A percentile compares a stretch with the other conserved stretches of the same genome.
Conservation (phyloP, 2,797 vertebrate genomes). For the Coluber constrictor region DNA sequence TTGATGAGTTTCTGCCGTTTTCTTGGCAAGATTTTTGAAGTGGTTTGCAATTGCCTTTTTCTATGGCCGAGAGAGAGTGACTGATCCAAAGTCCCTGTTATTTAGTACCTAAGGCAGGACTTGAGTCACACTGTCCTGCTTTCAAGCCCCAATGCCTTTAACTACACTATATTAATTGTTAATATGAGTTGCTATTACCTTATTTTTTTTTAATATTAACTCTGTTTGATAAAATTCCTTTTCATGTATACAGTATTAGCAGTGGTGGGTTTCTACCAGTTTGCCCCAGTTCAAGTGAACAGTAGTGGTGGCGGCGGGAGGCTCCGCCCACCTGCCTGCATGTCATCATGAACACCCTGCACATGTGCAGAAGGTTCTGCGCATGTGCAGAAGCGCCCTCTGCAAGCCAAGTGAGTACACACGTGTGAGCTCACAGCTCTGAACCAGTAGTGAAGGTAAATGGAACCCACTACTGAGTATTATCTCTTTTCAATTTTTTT, state of each 20-base stretch:
- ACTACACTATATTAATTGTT: not conserved
- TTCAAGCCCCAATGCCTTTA: not conserved
- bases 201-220: not conserved
- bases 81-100: not conserved
- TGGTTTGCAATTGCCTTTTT: not conserved
- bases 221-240: not conserved
- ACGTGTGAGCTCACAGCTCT: too few relatives aligned
- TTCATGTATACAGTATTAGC: not conserved
- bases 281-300: too few relatives aligned
- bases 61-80: not conserved
- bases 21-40: not conserved
- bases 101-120: not conserved
- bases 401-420: too few relatives aligned
- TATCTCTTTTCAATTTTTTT: not conserved
- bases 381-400: too few relatives aligned
- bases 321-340: too few relatives aligned
- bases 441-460: too few relatives aligned
- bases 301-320: too few relatives aligned
- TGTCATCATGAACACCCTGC: too few relatives aligned
- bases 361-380: too few relatives aligned
- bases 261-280: too few relatives aligned
- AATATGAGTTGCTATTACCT: not conserved
- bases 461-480: too few relatives aligned
- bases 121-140: not conserved
- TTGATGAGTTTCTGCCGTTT: not conserved